These are phyloP conservation scores for Kryphioiulus occultus DNA, from an alignment of 2,888 invertebrate species.

Conservation along the genomic window DNA sequence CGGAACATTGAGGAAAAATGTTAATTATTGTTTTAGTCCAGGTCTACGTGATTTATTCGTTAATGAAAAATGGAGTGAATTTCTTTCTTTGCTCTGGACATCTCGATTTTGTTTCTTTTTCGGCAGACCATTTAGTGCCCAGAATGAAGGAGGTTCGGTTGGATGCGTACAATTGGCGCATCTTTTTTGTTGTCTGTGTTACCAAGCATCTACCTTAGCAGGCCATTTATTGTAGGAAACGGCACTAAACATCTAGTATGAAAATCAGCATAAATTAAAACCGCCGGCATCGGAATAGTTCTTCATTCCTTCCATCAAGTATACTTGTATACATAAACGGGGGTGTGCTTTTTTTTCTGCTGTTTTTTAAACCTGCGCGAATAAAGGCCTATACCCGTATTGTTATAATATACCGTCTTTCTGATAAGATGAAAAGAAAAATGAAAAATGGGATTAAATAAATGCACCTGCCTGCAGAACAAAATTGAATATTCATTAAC, in stretches of 20 bases:
- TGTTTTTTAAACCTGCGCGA: not conserved
- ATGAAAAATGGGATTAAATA: slow-evolving; percentile 23
- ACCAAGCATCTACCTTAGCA: not conserved
- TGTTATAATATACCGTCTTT: slow-evolving; percentile 23
- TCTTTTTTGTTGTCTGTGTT: not conserved
- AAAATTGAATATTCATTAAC: slow-evolving; percentile 23
- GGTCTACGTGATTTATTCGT: not conserved
- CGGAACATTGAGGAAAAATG: no score
- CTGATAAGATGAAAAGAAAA: slow-evolving; percentile 21
- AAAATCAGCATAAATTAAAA: slow-evolving; percentile 23
- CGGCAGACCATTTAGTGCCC: not conserved
- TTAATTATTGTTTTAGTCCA: not conserved
- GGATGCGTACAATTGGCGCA: not conserved
- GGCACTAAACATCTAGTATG: slow-evolving; percentile 1
- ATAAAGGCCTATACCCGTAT: slow-evolving; percentile 16
- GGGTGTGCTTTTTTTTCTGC: not conserved
- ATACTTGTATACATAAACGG: slow-evolving; percentile 6
- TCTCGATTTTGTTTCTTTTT: not conserved
- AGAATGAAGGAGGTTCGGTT: not conserved
- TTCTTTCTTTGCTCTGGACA: not conserved
- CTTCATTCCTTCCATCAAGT: slow-evolving; percentile 13
- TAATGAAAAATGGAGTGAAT: not conserved
- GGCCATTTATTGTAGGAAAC: slow-evolving; percentile 15
- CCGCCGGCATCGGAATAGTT: not conserved
- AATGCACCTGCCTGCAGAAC: not conserved